These are phyloP conservation scores for Phenganax subtilis DNA, from an alignment of 92 coral and sea anemone genomes.

Conservation along the genomic window DNA sequence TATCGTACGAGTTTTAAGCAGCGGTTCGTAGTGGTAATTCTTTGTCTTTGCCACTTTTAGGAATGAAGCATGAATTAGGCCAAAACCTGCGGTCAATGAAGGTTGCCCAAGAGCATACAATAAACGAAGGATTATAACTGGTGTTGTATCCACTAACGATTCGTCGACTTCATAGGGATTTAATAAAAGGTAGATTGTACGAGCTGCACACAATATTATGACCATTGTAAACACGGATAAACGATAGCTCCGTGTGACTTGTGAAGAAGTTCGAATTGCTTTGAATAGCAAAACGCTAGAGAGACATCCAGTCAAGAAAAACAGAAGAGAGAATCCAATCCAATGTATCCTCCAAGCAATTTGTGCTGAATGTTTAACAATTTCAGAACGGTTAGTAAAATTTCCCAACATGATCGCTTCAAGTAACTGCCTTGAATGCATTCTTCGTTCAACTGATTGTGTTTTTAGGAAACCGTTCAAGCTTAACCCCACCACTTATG, in stretches of 20 bases:
- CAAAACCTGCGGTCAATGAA: conserved; percentile 22
- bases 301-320: conserved; percentile 10
- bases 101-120: conserved; percentile 28
- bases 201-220: neutral
- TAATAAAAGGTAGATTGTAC: conserved; percentile 8
- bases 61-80: conserved; percentile 17
- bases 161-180: conserved; percentile 10
- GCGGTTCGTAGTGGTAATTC: neutral
- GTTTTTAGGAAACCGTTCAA: too few relatives aligned
- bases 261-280: neutral
- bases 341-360: conserved; percentile 12
- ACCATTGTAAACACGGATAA: conserved; percentile 11
- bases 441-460: neutral
- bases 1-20: conserved; percentile 7
- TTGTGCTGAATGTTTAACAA: neutral
- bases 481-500: neutral
- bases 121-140: neutral
- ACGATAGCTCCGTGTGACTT: conserved; percentile 19
- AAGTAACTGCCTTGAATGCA: neutral
- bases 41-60: conserved; percentile 4
- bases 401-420: neutral
- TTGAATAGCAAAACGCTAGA: neutral
- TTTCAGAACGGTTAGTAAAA: neutral
- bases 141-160: neutral
- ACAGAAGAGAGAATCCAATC: neutral